Evolutionary conservation across 2,888 invertebrate genomes (phyloP), one percentile per base, ranked within the genome.

Genomic region (Macrostomum cliftonense): DNA sequence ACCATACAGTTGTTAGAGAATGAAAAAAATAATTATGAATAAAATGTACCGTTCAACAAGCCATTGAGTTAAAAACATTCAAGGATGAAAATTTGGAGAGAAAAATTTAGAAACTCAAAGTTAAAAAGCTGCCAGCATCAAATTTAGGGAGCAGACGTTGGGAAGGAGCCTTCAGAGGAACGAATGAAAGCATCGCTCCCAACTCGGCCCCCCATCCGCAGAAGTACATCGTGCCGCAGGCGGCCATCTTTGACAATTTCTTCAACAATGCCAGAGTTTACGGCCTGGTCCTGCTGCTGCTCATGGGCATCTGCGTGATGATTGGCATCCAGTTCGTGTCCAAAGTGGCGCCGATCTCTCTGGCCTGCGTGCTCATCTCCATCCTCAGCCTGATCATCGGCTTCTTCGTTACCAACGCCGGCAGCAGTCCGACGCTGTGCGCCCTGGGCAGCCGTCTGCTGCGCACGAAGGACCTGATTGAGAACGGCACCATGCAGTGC

Each of bases 251-350:
- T 69, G 88, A 87, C 2, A 86, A 87, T 52, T 61, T 91, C 84
- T 88, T 87, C 74, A 89, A 97, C 77, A 95, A 95, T 73, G 93
- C 93, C 72, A 80, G 97, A 40, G 83, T 95, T 47, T 97, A 93
- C 72, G 95, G 93, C 52, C 86, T 93, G 4, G 72, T 81, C 20
- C 74, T 97, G 50, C 79, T 97, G 46, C 64, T 84, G 55, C 72
- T 93, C 57, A 87, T 95, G 81, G 85, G 89, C 60, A 78, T 76
- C 53, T 80, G 86, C 58, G 95, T 97, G 55, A 91, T 85, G 72
- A 75, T 95, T 56, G 97, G 97, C 47, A 95, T 97, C 49, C 85
- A 86, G 70, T 95, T 97, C 71, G 97, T 99, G 62, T 95, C 93
- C 77, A 91, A 91, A 75, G 89, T 97, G 68, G 95, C 97, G 36